Evolutionary conservation across 2,888 invertebrate genomes (phyloP), one percentile per base, ranked within the genome.

Genomic region (Villa cingulata): DNA sequence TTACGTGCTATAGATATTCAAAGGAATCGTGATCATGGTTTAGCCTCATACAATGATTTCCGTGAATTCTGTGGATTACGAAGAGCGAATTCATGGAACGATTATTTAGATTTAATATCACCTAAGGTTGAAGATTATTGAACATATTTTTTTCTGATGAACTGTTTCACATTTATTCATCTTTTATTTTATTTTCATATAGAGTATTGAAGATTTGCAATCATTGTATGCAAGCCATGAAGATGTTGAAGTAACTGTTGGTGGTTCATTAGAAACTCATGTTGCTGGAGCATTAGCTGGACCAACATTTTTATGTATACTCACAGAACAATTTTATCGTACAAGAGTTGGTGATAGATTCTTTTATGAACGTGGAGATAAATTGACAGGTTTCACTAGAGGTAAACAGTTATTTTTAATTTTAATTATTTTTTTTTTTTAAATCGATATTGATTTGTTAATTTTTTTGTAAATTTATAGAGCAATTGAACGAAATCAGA

Each of bases 201-300:
- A 62, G 63, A 50, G 81, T 57, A 76, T 88, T 36, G 69, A 74
- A 49, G 75, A 77, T 52, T 69, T 89, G 12, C 67, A 76, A 50
- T 60, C 69, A 0, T 60, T 86, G 1, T 88, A 87, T 67, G 78
- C 77, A 50, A 74, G 74, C 41, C 80, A 81, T 0, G 81, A 86
- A 46, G 91, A 92, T 64, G 83, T 94, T 2, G 92, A 94, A 57
- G 64, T 92, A 48, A 86, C 86, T 15, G 85, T 90, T 9, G 94
- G 83, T 2, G 91, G 84, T 1, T 79, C 88, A 0, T 63, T 90
- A 44, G 94, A 94, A 66, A 68, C 69, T 1, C 81, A 82, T 49
- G 81, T 88, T 2, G 77, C 78, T 0, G 88, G 84, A 1, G 80
- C 89, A 0, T 72, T 85, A 41, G 76, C 84, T 0, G 92, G 94